Base-by-base conservation (phyloP, 2,797 vertebrate genomes). In the Acanthurus leucopareius region DNA sequence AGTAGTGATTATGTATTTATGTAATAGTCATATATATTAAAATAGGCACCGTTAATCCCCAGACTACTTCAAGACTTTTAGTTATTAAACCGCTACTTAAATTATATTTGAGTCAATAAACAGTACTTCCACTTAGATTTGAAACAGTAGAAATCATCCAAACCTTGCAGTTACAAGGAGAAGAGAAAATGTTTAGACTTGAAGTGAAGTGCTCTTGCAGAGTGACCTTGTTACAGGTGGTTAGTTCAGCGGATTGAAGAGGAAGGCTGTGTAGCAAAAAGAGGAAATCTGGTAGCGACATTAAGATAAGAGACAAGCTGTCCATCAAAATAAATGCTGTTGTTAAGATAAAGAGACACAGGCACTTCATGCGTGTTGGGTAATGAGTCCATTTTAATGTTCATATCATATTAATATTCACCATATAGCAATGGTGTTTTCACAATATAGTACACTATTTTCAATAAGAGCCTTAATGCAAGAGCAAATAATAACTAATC, bases 311-410 rank as follows among this genome's bases (percentile, higher is more conserved):
- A 70, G 51, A 57, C 10, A 62, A 76, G 64, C 51, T 66, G 35
- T 22, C n/a, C 19, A 51, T 79, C 38, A 68, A 47, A 7, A 73
- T 83, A 51, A 82, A 57, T 64, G 10, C 40, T 67, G 47, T 60
- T 42, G 48, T 84, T 73, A 69, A 17, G 60, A 77, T 56, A 80
- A 89, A 88, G 77, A 85, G 56, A 89, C 68, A 80, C 68, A 67
- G 54, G 73, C 68, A 68, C 77, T 66, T 81, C 68, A 84, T 54
- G 69, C 48, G 11, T 69, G 14, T 64, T 72, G 20, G 66, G 61
- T 53, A 69, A 40, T 28, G n/a, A 69, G 35, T 78, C 17, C 22
- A 78, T 81, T 92, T 91, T 88, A 86, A 90, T 88, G 59, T 62
- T 78, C 56, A 69, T 25, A 8, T 83, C 58, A 75, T 79, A 77